Base-by-base conservation (phyloP, 2,113 vertebrate genomes). In the Eulemur rufifrons region DNA sequence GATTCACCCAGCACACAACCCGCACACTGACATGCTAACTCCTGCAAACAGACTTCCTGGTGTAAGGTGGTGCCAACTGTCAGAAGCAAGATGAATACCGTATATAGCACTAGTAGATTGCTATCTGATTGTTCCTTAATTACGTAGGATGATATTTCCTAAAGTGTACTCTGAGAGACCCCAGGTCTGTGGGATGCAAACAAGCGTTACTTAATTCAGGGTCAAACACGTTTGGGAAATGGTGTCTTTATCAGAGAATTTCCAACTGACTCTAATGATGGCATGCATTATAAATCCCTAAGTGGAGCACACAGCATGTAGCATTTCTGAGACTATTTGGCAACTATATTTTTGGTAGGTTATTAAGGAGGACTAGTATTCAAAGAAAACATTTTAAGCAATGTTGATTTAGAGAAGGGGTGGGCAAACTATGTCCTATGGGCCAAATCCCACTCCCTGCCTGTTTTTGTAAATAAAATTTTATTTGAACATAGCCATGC, bases 321-420 rank as follows among this genome's bases (percentile, higher is more conserved):
- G 52, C 64, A 56, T 85, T 96, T 89, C 34, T 47, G 15, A 93
- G 74, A 74, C 10, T 9, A 69, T 14, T 29, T 52, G 39, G 56
- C 47, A 90, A 74, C 87, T 50, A 34, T 27, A 52, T 34, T 93
- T 95, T 89, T 50, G 47, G 61, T 64, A 54, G 29, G 39, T 37
- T 69, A 56, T 59, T 29, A 86, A 66, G 47, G 39, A 76, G 45
- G 37, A 91, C 47, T 81, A 54, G 45, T 85, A 37, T 39, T 93
- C 23, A 76, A 89, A 92, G 68, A 64, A 74, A 95, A 84, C 3
- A 68, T 61, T 59, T 97, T 52, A 81, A 91, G 68, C 47, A 87
- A 54, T 54, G 56, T 56, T 89, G n/a, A 82, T 9, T 92, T 77
- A 95, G n/a, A n/a, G 54, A 93, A 91, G 76, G 17, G 45, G 34